Conservation (phyloP, 2,113 vertebrate species). For the Osmerus mordax region DNA sequence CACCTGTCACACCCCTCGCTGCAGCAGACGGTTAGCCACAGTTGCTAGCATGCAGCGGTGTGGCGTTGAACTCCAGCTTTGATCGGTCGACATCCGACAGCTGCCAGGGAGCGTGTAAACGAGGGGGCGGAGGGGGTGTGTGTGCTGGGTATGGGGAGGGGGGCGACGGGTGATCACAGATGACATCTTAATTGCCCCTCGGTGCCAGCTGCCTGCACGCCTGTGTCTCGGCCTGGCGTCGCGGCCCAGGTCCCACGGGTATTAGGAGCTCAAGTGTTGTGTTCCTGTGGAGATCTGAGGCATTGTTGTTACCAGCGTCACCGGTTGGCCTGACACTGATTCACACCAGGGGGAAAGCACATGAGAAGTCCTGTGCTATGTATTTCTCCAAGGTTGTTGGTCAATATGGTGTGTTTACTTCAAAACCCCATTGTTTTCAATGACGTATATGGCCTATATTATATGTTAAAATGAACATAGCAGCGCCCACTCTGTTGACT, state of each 20-base stretch:
- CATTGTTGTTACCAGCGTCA: constrained; percentile 46
- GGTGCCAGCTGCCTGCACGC: constrained; percentile 32
- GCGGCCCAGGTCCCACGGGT: constrained; percentile 61
- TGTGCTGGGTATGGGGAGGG: background rate
- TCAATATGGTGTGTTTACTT: background rate
- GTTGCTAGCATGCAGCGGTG: background rate
- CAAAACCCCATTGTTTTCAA: background rate
- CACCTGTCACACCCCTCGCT: constrained; percentile 51
- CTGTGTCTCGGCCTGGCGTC: constrained; percentile 26
- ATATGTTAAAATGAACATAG: too few relatives aligned
- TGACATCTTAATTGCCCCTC: constrained; percentile 47
- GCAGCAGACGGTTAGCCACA: constrained; percentile 9
- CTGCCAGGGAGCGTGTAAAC: constrained; percentile 35
- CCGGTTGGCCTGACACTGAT: constrained; percentile 52
- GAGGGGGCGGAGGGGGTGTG: constrained; percentile 9
- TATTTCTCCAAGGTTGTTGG: constrained; percentile 33
- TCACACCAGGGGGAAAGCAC: constrained; percentile 38
- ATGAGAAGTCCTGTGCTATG: constrained; percentile 47
- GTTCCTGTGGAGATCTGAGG: constrained; percentile 40
- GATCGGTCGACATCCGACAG: constrained; percentile 53
- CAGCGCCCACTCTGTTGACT: too few relatives aligned
- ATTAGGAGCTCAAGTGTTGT: constrained; percentile 55
- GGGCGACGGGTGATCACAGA: constrained; percentile 20
- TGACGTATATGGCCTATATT: background rate
- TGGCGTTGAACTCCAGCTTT: constrained; percentile 31